These are phyloP conservation scores for Lindbergichthys nudifrons DNA, from an alignment of 2,797 vertebrate species.

Conservation along the genomic window DNA sequence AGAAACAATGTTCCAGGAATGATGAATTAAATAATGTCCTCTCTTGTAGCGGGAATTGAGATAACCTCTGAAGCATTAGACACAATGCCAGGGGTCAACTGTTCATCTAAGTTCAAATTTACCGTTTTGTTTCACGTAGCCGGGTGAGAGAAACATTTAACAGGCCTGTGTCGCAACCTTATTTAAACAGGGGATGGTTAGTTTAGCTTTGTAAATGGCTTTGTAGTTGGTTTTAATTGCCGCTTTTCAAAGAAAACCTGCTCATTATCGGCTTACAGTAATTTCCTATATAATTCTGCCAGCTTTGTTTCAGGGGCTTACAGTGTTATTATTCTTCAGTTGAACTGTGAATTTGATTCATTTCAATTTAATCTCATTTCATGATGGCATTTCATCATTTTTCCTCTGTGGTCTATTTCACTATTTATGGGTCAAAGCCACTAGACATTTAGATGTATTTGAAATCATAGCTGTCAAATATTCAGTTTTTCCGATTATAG, in stretches of 20 bases:
- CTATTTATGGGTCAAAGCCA: not conserved
- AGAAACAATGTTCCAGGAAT: conserved; percentile 57
- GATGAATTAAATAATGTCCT: conserved; percentile 69
- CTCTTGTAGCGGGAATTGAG: conserved; percentile 31
- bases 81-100: conserved; percentile 55
- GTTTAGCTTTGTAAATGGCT: conserved; percentile 36
- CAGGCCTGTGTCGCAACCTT: conserved; percentile 29
- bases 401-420: conserved; percentile 11
- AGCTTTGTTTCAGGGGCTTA: conserved; percentile 45
- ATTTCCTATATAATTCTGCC: conserved; percentile 27
- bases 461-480: conserved; percentile 11
- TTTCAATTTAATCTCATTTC: conserved; percentile 26
- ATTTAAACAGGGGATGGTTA: conserved; percentile 34
- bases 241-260: conserved; percentile 36
- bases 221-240: conserved; percentile 52
- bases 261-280: conserved; percentile 33
- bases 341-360: conserved; percentile 30
- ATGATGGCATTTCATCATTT: conserved; percentile 15
- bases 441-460: not conserved
- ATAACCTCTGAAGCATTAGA: conserved; percentile 50
- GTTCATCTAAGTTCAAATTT: conserved; percentile 53
- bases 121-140: conserved; percentile 39
- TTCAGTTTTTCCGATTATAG: conserved; percentile 1
- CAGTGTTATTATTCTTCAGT: not conserved
- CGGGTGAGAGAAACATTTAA: conserved; percentile 17